Evolutionary conservation across 2,797 vertebrate species (phyloP).

Genomic region (Crypturellus tataupa): DNA sequence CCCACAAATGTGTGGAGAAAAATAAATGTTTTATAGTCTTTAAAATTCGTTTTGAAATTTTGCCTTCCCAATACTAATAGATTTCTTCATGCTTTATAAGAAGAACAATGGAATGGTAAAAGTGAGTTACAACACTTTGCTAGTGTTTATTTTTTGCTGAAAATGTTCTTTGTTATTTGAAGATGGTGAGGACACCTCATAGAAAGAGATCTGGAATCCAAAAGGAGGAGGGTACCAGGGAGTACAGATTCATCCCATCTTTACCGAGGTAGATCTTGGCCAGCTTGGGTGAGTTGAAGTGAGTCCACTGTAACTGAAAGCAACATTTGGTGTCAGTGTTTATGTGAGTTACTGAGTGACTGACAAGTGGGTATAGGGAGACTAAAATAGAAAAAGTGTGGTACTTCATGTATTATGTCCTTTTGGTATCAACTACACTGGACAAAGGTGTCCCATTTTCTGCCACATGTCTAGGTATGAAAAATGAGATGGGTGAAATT

Average conservation of each 20-base stretch:
- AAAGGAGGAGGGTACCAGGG: not conserved
- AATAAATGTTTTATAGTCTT: not conserved
- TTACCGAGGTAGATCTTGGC: not conserved
- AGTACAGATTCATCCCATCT: not conserved
- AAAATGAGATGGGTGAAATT: not conserved
- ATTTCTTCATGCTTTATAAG: not conserved
- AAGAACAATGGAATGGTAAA: not conserved
- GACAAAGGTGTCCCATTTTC: not conserved
- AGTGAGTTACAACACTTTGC: not conserved
- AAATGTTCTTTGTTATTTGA: not conserved
- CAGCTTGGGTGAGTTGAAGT: not conserved
- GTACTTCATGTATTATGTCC: not conserved
- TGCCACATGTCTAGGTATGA: not conserved
- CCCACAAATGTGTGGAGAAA: not conserved
- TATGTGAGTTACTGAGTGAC: not conserved
- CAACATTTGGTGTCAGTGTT: not conserved
- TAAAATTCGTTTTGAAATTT: not conserved
- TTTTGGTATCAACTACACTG: not conserved
- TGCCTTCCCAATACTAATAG: not conserved
- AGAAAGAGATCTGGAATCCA: not conserved
- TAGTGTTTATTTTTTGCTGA: slow-evolving; percentile 7
- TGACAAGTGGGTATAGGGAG: not conserved
- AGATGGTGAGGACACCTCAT: not conserved
- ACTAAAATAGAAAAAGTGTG: not conserved
- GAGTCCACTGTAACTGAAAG: not conserved